A percentile compares a stretch with the other conserved stretches of the same genome.
These are phyloP conservation scores for Nemotelus nigrinus DNA, from an alignment of 2,888 invertebrate species.

Conservation along the genomic window DNA sequence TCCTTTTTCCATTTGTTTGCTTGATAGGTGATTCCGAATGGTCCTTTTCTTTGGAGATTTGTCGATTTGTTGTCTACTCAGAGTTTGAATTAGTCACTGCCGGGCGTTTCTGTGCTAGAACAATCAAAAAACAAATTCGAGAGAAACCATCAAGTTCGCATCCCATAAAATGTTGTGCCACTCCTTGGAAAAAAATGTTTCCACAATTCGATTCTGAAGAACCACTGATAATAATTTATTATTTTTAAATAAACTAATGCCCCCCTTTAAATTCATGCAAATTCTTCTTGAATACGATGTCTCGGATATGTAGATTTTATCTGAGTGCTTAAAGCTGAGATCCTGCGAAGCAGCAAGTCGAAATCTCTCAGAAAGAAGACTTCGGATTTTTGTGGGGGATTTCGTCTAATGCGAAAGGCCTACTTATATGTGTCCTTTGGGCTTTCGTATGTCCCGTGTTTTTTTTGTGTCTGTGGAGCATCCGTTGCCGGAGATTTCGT, in stretches of 20 bases:
- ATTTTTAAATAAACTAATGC: conserved; percentile 35
- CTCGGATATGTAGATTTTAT: conserved; percentile 9
- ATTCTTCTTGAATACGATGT: conserved; percentile 23
- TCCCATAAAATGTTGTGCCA: not conserved
- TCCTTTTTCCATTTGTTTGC: conserved; percentile 42
- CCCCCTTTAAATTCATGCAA: conserved; percentile 23
- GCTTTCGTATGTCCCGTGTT: too few relatives aligned
- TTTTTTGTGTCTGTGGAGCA: too few relatives aligned
- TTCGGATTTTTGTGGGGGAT: not conserved
- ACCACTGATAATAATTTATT: conserved; percentile 38
- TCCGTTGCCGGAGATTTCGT: too few relatives aligned
- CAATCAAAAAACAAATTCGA: too few relatives aligned
- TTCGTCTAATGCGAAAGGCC: too few relatives aligned
- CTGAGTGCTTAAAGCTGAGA: not conserved
- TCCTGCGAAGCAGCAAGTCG: not conserved
- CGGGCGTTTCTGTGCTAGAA: not conserved
- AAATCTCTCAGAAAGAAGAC: not conserved
- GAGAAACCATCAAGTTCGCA: too few relatives aligned
- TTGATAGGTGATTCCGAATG: conserved; percentile 44
- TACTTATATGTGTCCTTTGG: too few relatives aligned
- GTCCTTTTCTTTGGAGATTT: conserved; percentile 37
- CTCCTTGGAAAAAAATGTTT: not conserved
- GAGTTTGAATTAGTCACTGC: not conserved
- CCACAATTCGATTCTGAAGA: not conserved
- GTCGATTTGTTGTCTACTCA: not conserved